Evolutionary conservation across 2,888 invertebrate genomes (phyloP), one percentile per base, ranked within the genome.

Genomic region (Tineola bisselliella): DNA sequence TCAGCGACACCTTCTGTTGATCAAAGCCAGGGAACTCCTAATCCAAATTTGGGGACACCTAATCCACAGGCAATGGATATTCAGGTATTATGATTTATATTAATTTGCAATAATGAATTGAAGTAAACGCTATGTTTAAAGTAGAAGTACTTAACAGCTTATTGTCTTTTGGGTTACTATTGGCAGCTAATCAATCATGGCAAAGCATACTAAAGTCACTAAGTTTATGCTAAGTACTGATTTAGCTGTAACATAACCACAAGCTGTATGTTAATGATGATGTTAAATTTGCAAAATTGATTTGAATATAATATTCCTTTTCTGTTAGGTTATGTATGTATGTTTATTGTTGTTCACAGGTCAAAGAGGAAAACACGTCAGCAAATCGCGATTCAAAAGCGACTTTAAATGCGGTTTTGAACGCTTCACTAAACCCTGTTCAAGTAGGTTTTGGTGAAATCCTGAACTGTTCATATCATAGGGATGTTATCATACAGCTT

Each of bases 381-480:
- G 72, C 82, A 0, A 71, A 72, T 44, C 79, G 81, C 64, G 88
- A 80, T 48, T 71, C 71, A 0, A 84, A 79, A 64, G 64, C 79
- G 1, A 77, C 74, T 0, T 59, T 82, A 1, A 77, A 75, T 13
- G 71, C 80, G 0, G 82, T 86, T 0, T 73, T 81, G 30, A 69
- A 77, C 8, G 79, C 86, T 0, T 75, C 86, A 0, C 65, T 86
- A 60, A 91, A 90, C 77, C 91, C 92, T 2, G 84, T 93, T 11
- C 91, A 91, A 66, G 86, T 89, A 52, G 92, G 92, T 1, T 90
- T 96, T 64, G 90, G 91, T 57, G 97, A 98, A 76, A 94, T 95
- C 71, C 88, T 94, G 67, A 92, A 90, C 70, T 98, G 98, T 75
- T 91, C 94, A 0, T 95, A 95, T 76, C 98, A 98, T 79, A 89